Evolutionary conservation across 1,140 invertebrate genomes (phyloP).

Genomic region (Lepidurus couesii): DNA sequence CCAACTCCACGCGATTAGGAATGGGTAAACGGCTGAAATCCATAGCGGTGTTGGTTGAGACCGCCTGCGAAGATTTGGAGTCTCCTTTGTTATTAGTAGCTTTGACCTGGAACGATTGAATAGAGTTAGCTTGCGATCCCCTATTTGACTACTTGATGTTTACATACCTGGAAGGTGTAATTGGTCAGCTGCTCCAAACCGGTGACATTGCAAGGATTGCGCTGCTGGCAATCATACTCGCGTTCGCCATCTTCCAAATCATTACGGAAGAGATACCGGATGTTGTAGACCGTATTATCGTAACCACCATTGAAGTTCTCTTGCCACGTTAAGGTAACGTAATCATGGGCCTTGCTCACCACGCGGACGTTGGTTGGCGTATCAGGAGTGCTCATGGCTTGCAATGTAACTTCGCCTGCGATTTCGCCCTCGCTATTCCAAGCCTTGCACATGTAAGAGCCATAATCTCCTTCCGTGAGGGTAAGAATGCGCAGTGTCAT

Average conservation of each 20-base stretch:
- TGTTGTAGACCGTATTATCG: conserved; percentile 75
- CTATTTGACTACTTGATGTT: background rate
- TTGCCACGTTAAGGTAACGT: conserved; percentile 72
- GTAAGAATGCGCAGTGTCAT: conserved; percentile 70
- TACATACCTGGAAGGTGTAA: conserved; percentile 65
- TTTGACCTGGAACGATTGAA: conserved; percentile 56
- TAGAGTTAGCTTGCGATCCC: background rate
- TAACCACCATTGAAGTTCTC: conserved; percentile 84
- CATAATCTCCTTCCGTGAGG: conserved; percentile 73
- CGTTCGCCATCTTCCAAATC: conserved; percentile 52
- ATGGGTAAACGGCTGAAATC: conserved; percentile 65
- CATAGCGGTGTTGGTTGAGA: conserved; percentile 68
- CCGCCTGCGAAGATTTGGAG: conserved; percentile 76
- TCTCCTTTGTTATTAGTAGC: conserved; percentile 76
- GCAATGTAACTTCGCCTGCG: conserved; percentile 27
- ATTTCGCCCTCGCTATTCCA: conserved; percentile 52
- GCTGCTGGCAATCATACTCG: conserved; percentile 72
- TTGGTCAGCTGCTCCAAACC: conserved; percentile 72
- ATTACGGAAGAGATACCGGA: conserved; percentile 44
- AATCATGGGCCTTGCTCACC: conserved; percentile 63
- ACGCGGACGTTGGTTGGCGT: conserved; percentile 28
- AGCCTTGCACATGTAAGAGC: conserved; percentile 80
- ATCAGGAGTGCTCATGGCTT: conserved; percentile 31
- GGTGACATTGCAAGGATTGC: conserved; percentile 80
- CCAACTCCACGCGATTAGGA: conserved; percentile 67